phyloP scores from a whole-genome alignment of 2,888 invertebrate genomes.

The Dermolepida albohirtum region DNA sequence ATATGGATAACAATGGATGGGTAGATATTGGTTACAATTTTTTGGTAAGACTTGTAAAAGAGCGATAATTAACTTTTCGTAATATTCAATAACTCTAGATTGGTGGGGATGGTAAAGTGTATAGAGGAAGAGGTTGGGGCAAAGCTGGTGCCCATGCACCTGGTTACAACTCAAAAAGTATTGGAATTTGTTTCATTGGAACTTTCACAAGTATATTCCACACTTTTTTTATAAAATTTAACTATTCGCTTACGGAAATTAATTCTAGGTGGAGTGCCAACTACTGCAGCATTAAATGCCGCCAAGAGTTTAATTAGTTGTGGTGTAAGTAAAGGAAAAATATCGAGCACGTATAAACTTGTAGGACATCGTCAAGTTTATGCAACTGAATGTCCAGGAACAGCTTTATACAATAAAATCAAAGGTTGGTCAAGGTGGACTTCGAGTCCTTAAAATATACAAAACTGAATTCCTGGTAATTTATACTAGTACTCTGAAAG shows the following conservation, averaged over 20 bases:
- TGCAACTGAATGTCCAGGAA: conserved; percentile 66
- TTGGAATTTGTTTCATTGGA: conserved; percentile 70
- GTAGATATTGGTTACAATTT: conserved; percentile 55
- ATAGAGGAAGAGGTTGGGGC: conserved; percentile 73
- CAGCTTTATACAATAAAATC: conserved; percentile 65
- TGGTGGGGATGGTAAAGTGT: conserved; percentile 72
- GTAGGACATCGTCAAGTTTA: conserved; percentile 66
- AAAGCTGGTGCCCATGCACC: conserved; percentile 71
- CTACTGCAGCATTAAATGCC: conserved; percentile 60
- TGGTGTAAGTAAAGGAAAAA: conserved; percentile 63
- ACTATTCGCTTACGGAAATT: not conserved
- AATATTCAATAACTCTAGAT: too few species aligned
- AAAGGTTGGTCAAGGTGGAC: conserved; percentile 62
- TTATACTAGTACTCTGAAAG: too few species aligned
- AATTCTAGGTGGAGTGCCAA: conserved; percentile 63
- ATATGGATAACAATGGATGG: conserved; percentile 52
- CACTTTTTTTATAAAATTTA: not conserved
- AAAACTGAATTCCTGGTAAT: too few species aligned
- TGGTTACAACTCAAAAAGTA: conserved; percentile 70
- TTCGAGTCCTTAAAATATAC: not conserved
- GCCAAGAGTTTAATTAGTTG: conserved; percentile 64
- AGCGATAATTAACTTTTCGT: too few species aligned
- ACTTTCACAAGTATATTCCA: conserved; percentile 37
- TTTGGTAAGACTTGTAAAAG: conserved; percentile 52
- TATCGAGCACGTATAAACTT: conserved; percentile 63